Conservation (phyloP, 2,113 vertebrate species). For the Alces alces region DNA sequence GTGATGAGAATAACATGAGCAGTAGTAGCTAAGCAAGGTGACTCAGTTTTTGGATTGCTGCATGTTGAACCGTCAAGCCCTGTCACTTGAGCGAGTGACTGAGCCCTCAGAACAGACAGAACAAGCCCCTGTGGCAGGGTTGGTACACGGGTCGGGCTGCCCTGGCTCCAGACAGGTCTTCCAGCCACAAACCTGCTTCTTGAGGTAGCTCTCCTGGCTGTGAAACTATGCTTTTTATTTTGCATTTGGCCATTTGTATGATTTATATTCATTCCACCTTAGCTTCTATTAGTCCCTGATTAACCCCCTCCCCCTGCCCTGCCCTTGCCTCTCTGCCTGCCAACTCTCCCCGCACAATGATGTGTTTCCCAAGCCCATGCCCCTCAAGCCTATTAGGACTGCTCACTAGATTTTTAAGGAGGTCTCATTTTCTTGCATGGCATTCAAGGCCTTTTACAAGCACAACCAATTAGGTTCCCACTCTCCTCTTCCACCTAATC, state of each 20-base stretch:
- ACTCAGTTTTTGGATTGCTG: background rate
- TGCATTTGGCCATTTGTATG: background rate
- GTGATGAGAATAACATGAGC: background rate
- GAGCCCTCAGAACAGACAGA: background rate
- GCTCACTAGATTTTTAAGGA: background rate
- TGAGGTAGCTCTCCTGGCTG: background rate
- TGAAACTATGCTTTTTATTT: background rate
- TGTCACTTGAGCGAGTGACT: background rate
- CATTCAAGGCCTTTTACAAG: background rate
- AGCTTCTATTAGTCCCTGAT: background rate
- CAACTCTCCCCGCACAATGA: background rate
- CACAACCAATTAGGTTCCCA: background rate
- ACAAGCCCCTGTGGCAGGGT: background rate
- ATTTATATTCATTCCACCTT: background rate
- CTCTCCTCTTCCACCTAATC: too few relatives aligned
- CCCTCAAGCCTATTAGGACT: background rate
- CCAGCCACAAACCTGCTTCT: background rate
- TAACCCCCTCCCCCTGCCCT: background rate
- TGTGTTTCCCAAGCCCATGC: background rate
- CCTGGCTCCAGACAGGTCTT: background rate
- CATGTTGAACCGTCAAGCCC: background rate
- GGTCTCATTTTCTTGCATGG: background rate
- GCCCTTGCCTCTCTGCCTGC: background rate
- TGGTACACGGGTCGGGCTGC: accelerated
- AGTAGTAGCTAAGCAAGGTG: background rate